Evolutionary conservation across 2,797 vertebrate species (phyloP).

Genomic region (Liparis tanakae): DNA sequence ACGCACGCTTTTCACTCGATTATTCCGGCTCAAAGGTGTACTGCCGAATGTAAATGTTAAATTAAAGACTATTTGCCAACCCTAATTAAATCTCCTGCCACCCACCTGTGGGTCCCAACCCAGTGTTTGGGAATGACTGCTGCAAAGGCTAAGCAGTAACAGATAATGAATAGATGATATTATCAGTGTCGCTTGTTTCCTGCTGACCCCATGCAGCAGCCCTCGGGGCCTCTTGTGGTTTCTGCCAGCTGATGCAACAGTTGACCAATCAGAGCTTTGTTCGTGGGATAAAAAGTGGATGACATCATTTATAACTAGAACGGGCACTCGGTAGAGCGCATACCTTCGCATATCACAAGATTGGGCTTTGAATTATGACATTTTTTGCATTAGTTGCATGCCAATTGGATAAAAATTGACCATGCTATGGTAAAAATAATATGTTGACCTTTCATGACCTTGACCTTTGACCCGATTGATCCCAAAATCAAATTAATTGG

Average conservation of each 20-base stretch:
- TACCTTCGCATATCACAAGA: too few species aligned
- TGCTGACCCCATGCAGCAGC: not conserved
- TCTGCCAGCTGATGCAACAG: not conserved
- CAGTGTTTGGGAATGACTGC: not conserved
- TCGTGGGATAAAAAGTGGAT: not conserved
- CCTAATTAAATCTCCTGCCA: not conserved
- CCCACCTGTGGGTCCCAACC: not conserved
- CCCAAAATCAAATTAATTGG: too few species aligned
- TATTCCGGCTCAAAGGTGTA: not conserved
- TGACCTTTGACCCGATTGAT: too few species aligned
- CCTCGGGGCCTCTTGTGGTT: not conserved
- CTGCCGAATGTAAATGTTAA: not conserved
- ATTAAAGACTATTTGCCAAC: not conserved
- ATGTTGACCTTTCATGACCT: too few species aligned
- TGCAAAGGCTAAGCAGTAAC: not conserved
- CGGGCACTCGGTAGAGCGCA: too few species aligned
- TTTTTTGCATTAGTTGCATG: too few species aligned
- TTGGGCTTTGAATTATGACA: too few species aligned
- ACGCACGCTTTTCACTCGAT: not conserved
- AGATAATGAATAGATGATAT: not conserved
- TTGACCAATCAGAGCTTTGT: slow-evolving; percentile 3
- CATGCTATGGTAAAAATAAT: too few species aligned
- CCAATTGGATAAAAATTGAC: too few species aligned
- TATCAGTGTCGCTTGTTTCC: not conserved
- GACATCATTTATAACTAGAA: not conserved